These are phyloP conservation scores for Notiomystis cincta DNA, from an alignment of 2,113 vertebrate genomes.

Conservation along the genomic window DNA sequence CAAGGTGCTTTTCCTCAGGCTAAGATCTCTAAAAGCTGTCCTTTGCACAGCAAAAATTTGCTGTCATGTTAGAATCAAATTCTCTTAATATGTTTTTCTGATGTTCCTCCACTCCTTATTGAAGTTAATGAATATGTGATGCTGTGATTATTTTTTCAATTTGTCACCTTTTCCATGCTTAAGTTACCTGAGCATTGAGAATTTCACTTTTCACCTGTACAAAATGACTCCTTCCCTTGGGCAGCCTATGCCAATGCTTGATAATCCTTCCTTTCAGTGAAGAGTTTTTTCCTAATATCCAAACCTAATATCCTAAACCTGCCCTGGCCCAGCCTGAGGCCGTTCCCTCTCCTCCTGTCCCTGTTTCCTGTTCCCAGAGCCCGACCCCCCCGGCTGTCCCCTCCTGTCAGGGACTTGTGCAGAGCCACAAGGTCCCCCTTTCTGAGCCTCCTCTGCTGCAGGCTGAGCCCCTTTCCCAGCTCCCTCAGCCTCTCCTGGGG, in stretches of 20 bases:
- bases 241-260: background rate
- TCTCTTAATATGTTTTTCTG: background rate
- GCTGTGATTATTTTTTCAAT: background rate
- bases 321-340: background rate
- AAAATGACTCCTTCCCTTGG: rapidly evolving
- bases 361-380: background rate
- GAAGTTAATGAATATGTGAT: background rate
- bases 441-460: background rate
- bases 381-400: rapidly evolving
- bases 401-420: background rate
- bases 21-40: background rate
- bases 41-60: background rate
- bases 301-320: background rate
- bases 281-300: background rate
- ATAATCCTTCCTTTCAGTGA: background rate
- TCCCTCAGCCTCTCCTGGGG: background rate
- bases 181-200: background rate
- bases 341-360: background rate
- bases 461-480: background rate
- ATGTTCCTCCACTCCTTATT: background rate
- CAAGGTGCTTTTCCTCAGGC: background rate
- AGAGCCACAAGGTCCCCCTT: background rate
- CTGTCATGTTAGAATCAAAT: background rate
- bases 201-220: background rate
- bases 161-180: background rate